Base-by-base conservation (phyloP, 2,797 vertebrate genomes). In the Schizopygopsis pylzovi region DNA sequence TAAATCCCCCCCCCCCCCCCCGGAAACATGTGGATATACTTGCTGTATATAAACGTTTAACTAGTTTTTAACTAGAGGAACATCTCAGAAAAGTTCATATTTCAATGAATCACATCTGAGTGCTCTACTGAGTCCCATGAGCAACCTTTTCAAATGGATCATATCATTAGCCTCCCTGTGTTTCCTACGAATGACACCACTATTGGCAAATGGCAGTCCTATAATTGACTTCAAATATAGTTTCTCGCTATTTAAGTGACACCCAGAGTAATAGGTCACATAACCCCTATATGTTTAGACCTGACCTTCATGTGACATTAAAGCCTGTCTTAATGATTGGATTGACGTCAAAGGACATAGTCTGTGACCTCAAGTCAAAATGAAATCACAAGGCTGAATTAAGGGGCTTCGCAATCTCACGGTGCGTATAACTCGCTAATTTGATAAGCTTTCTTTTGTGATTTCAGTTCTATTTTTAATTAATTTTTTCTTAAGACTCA, bases 191-290 rank as follows among this genome's bases (percentile, higher is more conserved):
- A 70, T 45, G 25, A 63, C 52, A 59, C 75, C n/a, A 10, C 28
- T 80, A 25, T 73, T 73, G 67, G 41, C 54, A 65, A 85, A 73
- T 79, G 77, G 84, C 41, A 71, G 28, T 6, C 25, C 67, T 63
- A 59, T 80, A 80, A 85, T 85, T 85, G 67, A 79, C 76, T 85
- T 79, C 75, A 79, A 56, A 84, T 79, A 68, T 77, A 67, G n/a
- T 65, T 33, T 79, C 28, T 72, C 13, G 20, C 13, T 41, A 61
- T 85, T 49, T 43, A 61, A 72, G 65, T 47, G 20, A n/a, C 15
- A 12, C 67, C 37, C 43, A 0, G 28, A 52, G 67, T 49, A 43
- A 70, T 81, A 49, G 78, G 52, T 61, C 63, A 22, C 83, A 56
- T 54, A 41, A 78, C 37, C 73, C 6, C 37, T 82, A 33, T 59